Conservation (phyloP, 2,113 vertebrate species). For the Semnornis frantzii region DNA sequence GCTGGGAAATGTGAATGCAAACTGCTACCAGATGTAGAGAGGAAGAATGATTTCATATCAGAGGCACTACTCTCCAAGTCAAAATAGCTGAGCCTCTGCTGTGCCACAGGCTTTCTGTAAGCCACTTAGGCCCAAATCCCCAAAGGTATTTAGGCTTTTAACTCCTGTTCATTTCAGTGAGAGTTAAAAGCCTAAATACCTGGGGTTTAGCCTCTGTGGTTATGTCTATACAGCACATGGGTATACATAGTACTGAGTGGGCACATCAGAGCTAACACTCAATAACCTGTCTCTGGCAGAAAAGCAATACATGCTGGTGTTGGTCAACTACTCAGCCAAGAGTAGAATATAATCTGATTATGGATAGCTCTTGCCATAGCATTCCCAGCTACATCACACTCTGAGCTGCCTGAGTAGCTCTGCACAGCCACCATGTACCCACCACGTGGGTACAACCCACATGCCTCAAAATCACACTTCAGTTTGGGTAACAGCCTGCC, state of each 20-base stretch:
- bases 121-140: conserved; percentile 70
- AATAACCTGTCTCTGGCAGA: not conserved
- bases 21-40: conserved; percentile 67
- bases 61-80: conserved; percentile 18
- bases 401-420: not conserved
- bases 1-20: conserved; percentile 61
- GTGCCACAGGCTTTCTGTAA: conserved; percentile 54
- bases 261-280: not conserved
- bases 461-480: not conserved
- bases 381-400: not conserved
- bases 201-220: conserved; percentile 26
- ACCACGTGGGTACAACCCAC: not conserved
- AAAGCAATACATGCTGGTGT: not conserved
- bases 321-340: not conserved
- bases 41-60: not conserved
- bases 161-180: conserved; percentile 60
- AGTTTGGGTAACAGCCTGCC: not conserved
- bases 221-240: not conserved
- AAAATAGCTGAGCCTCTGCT: conserved; percentile 28
- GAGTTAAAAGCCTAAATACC: conserved; percentile 65
- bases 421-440: not conserved
- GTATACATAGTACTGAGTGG: not conserved
- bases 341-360: not conserved
- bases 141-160: conserved; percentile 70
- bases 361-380: not conserved